Evolutionary conservation across 2,113 vertebrate species (phyloP), one percentile per base, ranked within the genome.

Genomic region (Arothron firmamentum): DNA sequence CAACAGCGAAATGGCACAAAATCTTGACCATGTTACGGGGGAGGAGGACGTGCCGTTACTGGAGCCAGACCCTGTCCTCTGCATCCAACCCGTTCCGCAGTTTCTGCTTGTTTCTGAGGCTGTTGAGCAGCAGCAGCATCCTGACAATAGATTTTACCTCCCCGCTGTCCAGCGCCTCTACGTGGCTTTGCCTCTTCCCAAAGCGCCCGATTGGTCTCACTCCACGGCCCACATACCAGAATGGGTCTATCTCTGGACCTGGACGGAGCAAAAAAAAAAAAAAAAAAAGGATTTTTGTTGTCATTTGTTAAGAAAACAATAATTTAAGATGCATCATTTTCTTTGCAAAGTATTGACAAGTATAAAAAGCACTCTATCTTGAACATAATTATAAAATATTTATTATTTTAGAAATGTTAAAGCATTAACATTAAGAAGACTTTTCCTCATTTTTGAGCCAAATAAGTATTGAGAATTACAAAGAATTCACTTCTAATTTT

Each of bases 221-320:
- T 0, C 94, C 94, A 3, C 93, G 92, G 0, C 90, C 93, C 78
- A 96, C 90, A 0, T 96, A 95, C 94, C 95, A 95, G 65, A 94
- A 94, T 0, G 93, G 94, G 70, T 95, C 92, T 0, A 96, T 95
- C 80, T 96, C 92, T n/a, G 93, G 93, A 89, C 92, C 94, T 95
- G 81, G 20, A 86, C 42, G 6, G 15, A 47, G n/a, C 45, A 47
- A 9, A 47, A 17, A n/a, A 47, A n/a, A 0, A 45, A 45, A 5
- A 45, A 17, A 15, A 13, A 15, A 5, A 45, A 45, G 3, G 6
- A 28, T 28, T 3, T 8, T 10, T 34, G 2, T 34, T 34, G 8
- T 9, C 1, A 38, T 38, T 38, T 38, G 2, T 38, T 11, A 2
- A 38, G 34, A 12, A 9, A 38, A 38, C 12, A 38, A 38, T 38